Evolutionary conservation across 2,797 vertebrate species (phyloP), one percentile per base, ranked within the genome.

Genomic region (Myotis daubentonii): DNA sequence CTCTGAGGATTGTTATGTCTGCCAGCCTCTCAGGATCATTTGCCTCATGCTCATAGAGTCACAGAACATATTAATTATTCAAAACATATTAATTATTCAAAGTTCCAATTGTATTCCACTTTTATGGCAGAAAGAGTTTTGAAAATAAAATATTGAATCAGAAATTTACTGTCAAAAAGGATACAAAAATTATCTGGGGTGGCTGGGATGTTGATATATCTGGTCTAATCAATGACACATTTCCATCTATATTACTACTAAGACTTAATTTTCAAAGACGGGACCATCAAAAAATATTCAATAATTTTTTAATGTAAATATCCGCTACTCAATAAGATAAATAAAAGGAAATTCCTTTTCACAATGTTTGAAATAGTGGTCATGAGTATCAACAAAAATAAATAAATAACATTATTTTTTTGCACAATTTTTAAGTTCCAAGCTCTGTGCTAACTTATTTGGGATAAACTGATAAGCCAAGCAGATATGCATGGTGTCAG

Each of bases 331-430:
- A 87, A 22, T 65, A 75, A 75, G 38, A 62, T 72, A 78, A 91
- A 86, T 79, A n/a, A 93, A 94, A 97, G 75, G 74, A 44, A 95
- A 84, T 47, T 60, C 28, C 88, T 51, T 79, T 88, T 6, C 7
- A 76, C 4, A 6, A 11, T 38, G 38, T 33, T 70, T 93, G 68
- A 94, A 94, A 92, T 6, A 89, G 38, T 83, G 30, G 6, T 70
- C 57, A 81, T 16, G 10, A 84, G 3, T 78, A 68, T 83, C 47
- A 81, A 74, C 17, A 91, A 57, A 92, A 90, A 47, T 49, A 66
- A 91, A 74, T 75, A 36, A 13, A 55, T 33, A 41, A 33, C 8
- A 16, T 80, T 8, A 23, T 1, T 51, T 2, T 74, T 60, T 84
- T 53, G n/a, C 17, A 71, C 38, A 87, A 36, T 49, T 53, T 78